Base-by-base conservation (phyloP, 1,140 invertebrate species). In the Eriosoma lanigerum region DNA sequence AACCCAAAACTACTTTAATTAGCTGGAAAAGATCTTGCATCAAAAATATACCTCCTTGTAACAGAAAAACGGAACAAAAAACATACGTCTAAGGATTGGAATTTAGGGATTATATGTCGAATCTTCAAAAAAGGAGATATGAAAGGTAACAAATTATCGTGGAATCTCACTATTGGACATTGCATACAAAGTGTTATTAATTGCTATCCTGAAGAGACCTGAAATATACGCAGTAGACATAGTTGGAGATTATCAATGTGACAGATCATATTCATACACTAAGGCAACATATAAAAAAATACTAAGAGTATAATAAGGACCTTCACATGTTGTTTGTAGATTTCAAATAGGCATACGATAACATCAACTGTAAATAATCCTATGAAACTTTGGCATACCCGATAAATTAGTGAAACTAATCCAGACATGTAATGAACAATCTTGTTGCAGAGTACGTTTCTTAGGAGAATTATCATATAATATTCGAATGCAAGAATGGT, bases 81-180 rank as follows among this genome's bases (percentile, higher is more conserved):
- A 64, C 38, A 15, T 64, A 64, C 38, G 60, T 0, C 29, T 38
- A 64, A 64, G 32, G 8, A 38, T 9, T 64, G 32, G 29, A 64
- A 64, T n/a, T 9, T 64, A 64, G 15, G n/a, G 9, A 38, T 64
- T 64, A 19, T 64, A 64, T 44, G 60, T 8, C 60, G 17, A 64
- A 64, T 64, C 29, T 38, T 64, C 60, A 64, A 64, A 64, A 64
- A 64, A 64, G 29, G 29, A 38, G 29, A 64, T 38, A 64, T 38
- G 60, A 64, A 64, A 64, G 29, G 8, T 64, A 64, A 60, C 58
- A 29, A 60, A 60, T 10, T 60, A 60, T 60, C 26, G 58, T 60
- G 58, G 58, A 60, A 60, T 60, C 24, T 60, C 58, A 24, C 58
- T 60, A 60, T 29, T 60, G 24, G 24, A 29, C 58, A 60, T 12